phyloP scores from a whole-genome alignment of 2,113 vertebrate species.

The Paramormyrops kingsleyae region DNA sequence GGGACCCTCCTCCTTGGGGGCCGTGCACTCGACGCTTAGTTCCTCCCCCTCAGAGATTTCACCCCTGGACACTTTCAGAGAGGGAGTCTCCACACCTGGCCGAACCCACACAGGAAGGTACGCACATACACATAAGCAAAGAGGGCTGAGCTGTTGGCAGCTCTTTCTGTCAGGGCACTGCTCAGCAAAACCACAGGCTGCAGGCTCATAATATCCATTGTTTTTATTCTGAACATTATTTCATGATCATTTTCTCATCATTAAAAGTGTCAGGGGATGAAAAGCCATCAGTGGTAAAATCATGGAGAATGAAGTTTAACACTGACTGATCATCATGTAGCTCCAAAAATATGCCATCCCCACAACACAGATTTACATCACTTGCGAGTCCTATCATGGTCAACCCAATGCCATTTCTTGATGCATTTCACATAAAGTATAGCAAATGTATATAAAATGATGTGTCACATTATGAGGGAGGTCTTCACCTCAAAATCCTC shows the following conservation, averaged over 20 bases:
- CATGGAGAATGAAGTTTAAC: background rate
- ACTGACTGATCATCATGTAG: background rate
- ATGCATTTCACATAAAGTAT: background rate
- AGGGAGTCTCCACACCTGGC: background rate
- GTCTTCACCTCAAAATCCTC: background rate
- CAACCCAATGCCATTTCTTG: background rate
- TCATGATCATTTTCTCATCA: background rate
- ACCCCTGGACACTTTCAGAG: background rate
- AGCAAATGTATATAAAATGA: background rate
- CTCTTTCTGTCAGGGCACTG: background rate
- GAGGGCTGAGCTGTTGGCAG: background rate
- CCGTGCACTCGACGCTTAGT: background rate
- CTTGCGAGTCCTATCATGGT: background rate
- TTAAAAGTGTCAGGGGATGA: background rate
- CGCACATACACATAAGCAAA: background rate
- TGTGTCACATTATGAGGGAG: background rate
- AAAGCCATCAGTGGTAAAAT: background rate
- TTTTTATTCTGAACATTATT: background rate
- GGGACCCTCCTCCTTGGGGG: background rate
- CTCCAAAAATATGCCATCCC: background rate
- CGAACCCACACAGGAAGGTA: background rate
- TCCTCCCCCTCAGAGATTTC: background rate
- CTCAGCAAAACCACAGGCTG: background rate
- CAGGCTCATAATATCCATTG: background rate
- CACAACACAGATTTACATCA: background rate